Evolutionary conservation across 2,888 invertebrate genomes (phyloP), one percentile per base, ranked within the genome.

Genomic region (Eremobia ochroleuca): DNA sequence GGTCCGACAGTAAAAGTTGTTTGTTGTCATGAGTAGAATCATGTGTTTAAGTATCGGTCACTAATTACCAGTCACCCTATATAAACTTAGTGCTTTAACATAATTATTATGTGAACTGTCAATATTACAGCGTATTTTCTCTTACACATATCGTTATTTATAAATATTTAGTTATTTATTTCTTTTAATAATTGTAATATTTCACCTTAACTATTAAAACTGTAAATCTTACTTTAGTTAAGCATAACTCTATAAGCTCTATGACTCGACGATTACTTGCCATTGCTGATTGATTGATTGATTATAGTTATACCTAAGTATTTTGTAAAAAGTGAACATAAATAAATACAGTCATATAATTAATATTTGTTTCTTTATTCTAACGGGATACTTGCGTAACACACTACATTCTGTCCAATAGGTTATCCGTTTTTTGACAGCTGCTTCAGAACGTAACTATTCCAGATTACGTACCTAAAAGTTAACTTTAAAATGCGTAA

Each of bases 261-360:
- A 81, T 73, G 79, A 81, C 70, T 89, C 77, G 66, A 86, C 76
- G 40, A 85, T 78, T 74, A 82, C 88, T 88, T 88, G 88, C 88
- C 88, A 88, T 89, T 88, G 81, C 87, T n/a, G n/a, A n/a, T n/a
- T n/a, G n/a, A n/a, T n/a, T n/a, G n/a, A n/a, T n/a, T n/a, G 64
- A 73, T 71, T 61, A 68, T 82, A 83, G 59, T 65, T 58, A 2
- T 84, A n/a, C n/a, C n/a, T n/a, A 73, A 64, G 59, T 72, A 58
- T 77, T 75, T 62, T 88, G 88, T 89, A 89, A 71, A 88, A 84
- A 86, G 74, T 82, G 82, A 82, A 88, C 80, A 86, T 85, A 87
- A 87, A 82, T 85, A 82, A 89, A 88, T 62, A 77, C 62, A 78
- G 52, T 75, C 62, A 64, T 66, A 70, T 73, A 76, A 71, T 73